A percentile compares a stretch with the other conserved stretches of the same genome.
phyloP scores from a whole-genome alignment of 2,888 invertebrate genomes.

The Iphiclides podalirius region DNA sequence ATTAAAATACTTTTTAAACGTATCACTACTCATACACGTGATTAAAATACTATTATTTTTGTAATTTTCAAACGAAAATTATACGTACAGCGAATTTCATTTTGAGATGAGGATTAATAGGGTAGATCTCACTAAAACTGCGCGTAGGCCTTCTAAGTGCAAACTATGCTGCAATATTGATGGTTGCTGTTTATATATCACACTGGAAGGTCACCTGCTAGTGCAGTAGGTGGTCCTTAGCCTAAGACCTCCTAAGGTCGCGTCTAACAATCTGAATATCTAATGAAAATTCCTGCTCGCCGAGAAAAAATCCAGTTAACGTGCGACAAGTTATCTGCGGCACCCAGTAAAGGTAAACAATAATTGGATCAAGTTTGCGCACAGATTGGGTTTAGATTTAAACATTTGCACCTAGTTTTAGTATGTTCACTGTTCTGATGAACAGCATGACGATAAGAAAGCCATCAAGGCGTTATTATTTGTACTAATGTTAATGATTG shows the following conservation, averaged over 20 bases:
- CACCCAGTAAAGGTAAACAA: conserved; percentile 43
- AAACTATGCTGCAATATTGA: conserved; percentile 63
- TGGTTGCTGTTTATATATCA: conserved; percentile 57
- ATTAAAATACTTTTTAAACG: too few species aligned
- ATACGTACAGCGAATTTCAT: conserved; percentile 74
- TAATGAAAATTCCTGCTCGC: conserved; percentile 56
- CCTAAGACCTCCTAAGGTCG: conserved; percentile 59
- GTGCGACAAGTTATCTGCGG: conserved; percentile 34
- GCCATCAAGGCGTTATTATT: too few species aligned
- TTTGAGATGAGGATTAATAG: conserved; percentile 44
- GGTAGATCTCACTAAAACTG: conserved; percentile 70
- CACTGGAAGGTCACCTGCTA: conserved; percentile 58
- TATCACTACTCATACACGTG: too few species aligned
- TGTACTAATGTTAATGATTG: too few species aligned
- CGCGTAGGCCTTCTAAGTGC: conserved; percentile 66
- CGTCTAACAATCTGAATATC: conserved; percentile 51
- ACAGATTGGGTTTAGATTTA: background rate
- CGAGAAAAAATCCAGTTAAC: conserved; percentile 42
- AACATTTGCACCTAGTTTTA: conserved; percentile 3
- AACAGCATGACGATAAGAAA: background rate
- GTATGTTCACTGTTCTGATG: background rate
- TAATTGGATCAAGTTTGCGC: conserved; percentile 34
- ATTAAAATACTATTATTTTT: too few species aligned
- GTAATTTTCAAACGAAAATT: too few species aligned
- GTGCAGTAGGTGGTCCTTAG: conserved; percentile 35